These are phyloP conservation scores for Dolichopus griseipennis DNA, from an alignment of 2,888 invertebrate species.

Conservation along the genomic window DNA sequence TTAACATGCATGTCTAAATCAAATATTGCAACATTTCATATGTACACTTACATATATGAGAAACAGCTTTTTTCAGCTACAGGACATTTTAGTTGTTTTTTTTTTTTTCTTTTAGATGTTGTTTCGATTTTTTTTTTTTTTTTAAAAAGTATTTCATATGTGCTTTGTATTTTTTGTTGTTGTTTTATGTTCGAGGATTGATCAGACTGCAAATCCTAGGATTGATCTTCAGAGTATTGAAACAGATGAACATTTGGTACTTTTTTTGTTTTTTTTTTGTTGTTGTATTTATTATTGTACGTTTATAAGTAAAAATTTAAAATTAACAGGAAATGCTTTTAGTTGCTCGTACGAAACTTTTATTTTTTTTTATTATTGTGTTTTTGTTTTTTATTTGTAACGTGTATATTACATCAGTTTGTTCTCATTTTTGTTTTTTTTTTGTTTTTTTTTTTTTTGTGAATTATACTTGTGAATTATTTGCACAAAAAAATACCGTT, in stretches of 20 bases:
- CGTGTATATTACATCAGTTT: too few relatives aligned
- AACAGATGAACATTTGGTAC: neutral
- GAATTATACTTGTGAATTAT: too few relatives aligned
- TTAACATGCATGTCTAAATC: conserved; percentile 6
- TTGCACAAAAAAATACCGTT: neutral
- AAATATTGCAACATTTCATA: conserved; percentile 1
- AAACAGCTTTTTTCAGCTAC: neutral
- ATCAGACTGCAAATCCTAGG: neutral
- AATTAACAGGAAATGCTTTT: conserved; percentile 6
- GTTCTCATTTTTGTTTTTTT: too few relatives aligned
- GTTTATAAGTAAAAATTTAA: neutral
- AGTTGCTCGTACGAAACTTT: neutral
- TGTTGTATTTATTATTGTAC: neutral
- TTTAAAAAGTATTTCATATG: too few relatives aligned
- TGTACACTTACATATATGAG: neutral
- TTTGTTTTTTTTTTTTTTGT: too few relatives aligned
- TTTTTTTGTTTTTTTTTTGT: neutral
- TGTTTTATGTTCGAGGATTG: neutral
- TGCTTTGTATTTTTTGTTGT: too few relatives aligned
- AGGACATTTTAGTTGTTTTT: neutral
- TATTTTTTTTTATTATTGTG: too few relatives aligned
- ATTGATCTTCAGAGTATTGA: neutral
- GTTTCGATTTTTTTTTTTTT: too few relatives aligned
- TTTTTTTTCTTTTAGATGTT: neutral
- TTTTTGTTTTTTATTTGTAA: too few relatives aligned